Percentiles rank a stretch among this genome's conserved stretches.
Conservation (phyloP, 2,797 vertebrate species). For the Dallia pectoralis region DNA sequence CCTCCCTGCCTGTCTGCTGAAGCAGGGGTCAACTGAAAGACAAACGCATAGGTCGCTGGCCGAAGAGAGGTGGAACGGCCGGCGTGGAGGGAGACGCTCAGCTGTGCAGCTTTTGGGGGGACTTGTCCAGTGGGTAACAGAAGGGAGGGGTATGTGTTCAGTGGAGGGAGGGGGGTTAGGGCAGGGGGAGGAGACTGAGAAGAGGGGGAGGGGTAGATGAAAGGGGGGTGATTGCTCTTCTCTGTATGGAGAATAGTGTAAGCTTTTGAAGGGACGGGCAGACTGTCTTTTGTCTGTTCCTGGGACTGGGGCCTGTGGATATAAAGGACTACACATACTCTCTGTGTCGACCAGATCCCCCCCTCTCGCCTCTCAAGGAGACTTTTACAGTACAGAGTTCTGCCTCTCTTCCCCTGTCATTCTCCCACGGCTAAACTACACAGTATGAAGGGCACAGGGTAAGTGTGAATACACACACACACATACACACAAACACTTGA, state of each 20-base stretch:
- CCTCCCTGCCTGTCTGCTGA: conserved; percentile 44
- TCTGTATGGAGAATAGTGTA: conserved; percentile 54
- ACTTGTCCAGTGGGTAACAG: conserved; percentile 58
- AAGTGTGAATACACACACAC: conserved; percentile 62
- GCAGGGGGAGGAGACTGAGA: conserved; percentile 65
- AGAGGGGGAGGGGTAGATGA: conserved; percentile 51
- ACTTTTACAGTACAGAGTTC: conserved; percentile 53
- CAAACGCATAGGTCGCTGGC: conserved; percentile 76
- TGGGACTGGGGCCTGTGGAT: conserved; percentile 67
- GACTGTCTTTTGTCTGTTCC: conserved; percentile 75
- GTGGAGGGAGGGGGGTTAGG: conserved; percentile 39
- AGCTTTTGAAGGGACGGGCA: conserved; percentile 56
- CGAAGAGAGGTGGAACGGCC: conserved; percentile 33
- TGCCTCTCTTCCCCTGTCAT: conserved; percentile 42
- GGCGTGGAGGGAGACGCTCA: conserved; percentile 31
- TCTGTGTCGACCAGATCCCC: conserved; percentile 56
- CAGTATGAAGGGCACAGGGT: conserved; percentile 79
- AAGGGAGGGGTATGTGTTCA: conserved; percentile 62
- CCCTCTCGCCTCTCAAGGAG: conserved; percentile 61
- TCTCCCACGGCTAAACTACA: conserved; percentile 34
- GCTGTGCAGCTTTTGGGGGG: conserved; percentile 51
- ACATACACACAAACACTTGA: conserved; percentile 4
- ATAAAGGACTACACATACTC: conserved; percentile 60
- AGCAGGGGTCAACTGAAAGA: conserved; percentile 93
- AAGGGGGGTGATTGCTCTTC: conserved; percentile 52